Base-by-base conservation (phyloP, 2,888 invertebrate genomes). In the Scaptodrosophila latifasciaeformis region DNA sequence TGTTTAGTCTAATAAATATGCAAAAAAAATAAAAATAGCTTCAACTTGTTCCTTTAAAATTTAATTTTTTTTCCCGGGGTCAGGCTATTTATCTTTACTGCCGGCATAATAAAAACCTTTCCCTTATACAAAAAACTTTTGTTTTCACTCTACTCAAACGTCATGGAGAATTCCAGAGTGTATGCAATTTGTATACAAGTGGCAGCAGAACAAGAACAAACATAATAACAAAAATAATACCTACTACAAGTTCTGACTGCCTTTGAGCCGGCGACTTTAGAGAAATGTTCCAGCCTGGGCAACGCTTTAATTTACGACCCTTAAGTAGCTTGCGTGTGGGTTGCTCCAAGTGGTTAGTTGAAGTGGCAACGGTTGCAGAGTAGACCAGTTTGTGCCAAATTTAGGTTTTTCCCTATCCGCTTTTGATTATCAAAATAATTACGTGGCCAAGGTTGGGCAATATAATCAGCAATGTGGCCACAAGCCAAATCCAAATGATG, bases 361-460 rank as follows among this genome's bases (percentile, higher is more conserved):
- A n/a, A n/a, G n/a, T n/a, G n/a, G n/a, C n/a, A n/a, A n/a, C n/a
- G n/a, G n/a, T n/a, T n/a, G n/a, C n/a, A n/a, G n/a, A n/a, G n/a
- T n/a, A n/a, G n/a, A n/a, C n/a, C n/a, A n/a, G n/a, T 53, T 53
- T 17, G 21, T 47, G 35, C 37, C 19, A 44, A 44, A 43, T 44
- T 45, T 50, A 6, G 44, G 15, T 17, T 37, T 37, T 58, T 52
- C 21, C 51, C 51, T 57, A 64, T 31, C 43, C 54, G 55, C 56
- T 52, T 57, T 68, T 50, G 79, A 78, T 65, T 68, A 72, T 65
- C 66, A 62, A 62, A 62, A 65, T 68, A 78, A 75, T 78, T 72
- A 65, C 70, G 58, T 46, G 34, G 40, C 24, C 51, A 12, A 40
- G 52, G 46, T 27, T 37, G 29, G 31, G 48, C 49, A 54, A 10